Conservation (phyloP, 2,888 invertebrate species). For the Lycaena phlaeas region DNA sequence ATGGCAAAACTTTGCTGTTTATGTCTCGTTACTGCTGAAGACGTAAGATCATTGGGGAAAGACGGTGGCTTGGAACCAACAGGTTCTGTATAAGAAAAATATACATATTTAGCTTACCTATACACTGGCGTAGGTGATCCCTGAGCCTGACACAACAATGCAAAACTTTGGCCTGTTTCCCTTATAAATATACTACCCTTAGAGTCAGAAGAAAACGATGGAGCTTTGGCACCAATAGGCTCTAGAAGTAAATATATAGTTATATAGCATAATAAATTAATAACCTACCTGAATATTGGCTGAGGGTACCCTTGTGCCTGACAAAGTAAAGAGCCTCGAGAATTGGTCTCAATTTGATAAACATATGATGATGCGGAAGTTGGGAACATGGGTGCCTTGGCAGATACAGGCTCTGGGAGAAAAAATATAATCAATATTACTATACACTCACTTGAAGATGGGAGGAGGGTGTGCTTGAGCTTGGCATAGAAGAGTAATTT, state of each 20-base stretch:
- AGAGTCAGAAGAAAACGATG: constrained; percentile 75
- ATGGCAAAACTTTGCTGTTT: constrained; percentile 73
- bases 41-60: constrained; percentile 73
- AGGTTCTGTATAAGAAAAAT: constrained; percentile 66
- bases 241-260: constrained; percentile 45
- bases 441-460: constrained; percentile 75
- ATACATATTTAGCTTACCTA: constrained; percentile 64
- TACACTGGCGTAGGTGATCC: constrained; percentile 76
- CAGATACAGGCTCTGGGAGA: constrained; percentile 63
- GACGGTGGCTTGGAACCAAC: constrained; percentile 75
- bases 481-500: constrained; percentile 77
- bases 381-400: constrained; percentile 64
- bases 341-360: constrained; percentile 48
- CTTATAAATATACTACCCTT: constrained; percentile 76
- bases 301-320: constrained; percentile 75
- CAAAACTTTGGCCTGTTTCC: constrained; percentile 70
- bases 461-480: constrained; percentile 80
- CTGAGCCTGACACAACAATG: constrained; percentile 76
- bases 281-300: constrained; percentile 77
- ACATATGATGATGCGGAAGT: constrained; percentile 65
- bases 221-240: constrained; percentile 76
- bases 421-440: constrained; percentile 26
- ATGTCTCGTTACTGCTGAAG: constrained; percentile 72
- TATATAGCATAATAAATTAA: constrained; percentile 12
- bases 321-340: constrained; percentile 65